Evolutionary conservation across 1,140 invertebrate genomes (phyloP), one percentile per base, ranked within the genome.

Genomic region (Bombus balteatus): DNA sequence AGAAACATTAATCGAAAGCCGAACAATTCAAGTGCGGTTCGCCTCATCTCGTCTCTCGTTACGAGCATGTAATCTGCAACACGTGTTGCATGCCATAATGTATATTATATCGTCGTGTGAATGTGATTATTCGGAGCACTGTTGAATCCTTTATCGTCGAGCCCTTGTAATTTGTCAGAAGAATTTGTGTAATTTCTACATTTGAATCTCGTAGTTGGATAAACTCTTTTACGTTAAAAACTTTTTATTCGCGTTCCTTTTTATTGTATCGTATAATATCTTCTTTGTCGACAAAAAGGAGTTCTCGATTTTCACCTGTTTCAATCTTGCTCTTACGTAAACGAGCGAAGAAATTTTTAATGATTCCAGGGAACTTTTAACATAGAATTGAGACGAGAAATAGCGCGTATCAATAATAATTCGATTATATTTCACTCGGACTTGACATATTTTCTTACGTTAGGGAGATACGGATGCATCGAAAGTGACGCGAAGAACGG

Each of bases 1-100:
- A 70, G 86, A 89, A 87, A 88, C 79, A 92, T 92, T 91, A 91
- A 89, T 93, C 90, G 89, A 66, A n/a, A n/a, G 37, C 15, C n/a
- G 32, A 28, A 77, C 66, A 78, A 86, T 73, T 57, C 59, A 71
- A 81, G 75, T 37, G 88, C 57, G 83, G 83, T 59, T 80, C 18
- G 62, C 68, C 59, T 66, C 39, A 28, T 71, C 39, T 41, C 28
- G 53, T 22, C 10, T 72, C n/a, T 39, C 41, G n/a, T 41, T 12
- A 39, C 34, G 8, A 53, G 10, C 3, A 62, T 25, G 22, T 65
- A 85, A 71, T 47, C 22, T 37, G 5, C 6, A 71, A 70, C 83
- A 80, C 83, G 83, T 85, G 83, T 43, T 70, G 39, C 25, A 22
- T 28, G n/a, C 15, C 82, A 25, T 53, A 53, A 53, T 39, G 43